Percentiles rank a stretch among this genome's conserved stretches.
phyloP scores from a whole-genome alignment of 1,140 invertebrate genomes.

The Caenorhabditis latens region DNA sequence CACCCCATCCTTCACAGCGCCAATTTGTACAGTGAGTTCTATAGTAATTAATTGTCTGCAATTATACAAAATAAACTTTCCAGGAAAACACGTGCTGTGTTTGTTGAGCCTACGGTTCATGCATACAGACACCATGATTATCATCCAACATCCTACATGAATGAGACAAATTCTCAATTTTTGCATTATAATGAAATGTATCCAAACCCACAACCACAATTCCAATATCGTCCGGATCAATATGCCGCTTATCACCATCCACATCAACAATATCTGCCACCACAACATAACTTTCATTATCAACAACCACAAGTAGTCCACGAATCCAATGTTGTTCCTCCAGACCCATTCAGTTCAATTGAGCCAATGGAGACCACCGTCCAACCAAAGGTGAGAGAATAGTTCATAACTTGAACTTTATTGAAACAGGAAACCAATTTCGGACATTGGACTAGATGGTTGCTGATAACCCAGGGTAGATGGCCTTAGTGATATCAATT shows the following conservation, averaged over 20 bases:
- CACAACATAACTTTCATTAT: background rate
- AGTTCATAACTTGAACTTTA: background rate
- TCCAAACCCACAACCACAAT: background rate
- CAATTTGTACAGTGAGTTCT: constrained; percentile 59
- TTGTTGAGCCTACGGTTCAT: constrained; percentile 62
- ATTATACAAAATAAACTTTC: background rate
- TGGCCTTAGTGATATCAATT: background rate
- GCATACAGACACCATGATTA: constrained; percentile 17
- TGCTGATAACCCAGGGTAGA: background rate
- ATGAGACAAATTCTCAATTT: constrained; percentile 21
- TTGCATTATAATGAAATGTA: background rate
- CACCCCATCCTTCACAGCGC: constrained; percentile 46
- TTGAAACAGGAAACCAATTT: background rate
- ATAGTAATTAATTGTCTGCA: background rate
- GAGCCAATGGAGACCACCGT: constrained; percentile 3
- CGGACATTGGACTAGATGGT: background rate
- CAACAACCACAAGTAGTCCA: background rate
- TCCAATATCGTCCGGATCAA: background rate
- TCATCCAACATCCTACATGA: background rate
- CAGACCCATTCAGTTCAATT: constrained; percentile 12
- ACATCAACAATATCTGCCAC: background rate
- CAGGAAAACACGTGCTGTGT: constrained; percentile 60
- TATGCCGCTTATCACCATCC: background rate
- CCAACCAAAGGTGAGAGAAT: background rate
- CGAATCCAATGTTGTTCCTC: background rate